Base-by-base conservation (phyloP, 2,888 invertebrate species). In the Aphodius granarius region DNA sequence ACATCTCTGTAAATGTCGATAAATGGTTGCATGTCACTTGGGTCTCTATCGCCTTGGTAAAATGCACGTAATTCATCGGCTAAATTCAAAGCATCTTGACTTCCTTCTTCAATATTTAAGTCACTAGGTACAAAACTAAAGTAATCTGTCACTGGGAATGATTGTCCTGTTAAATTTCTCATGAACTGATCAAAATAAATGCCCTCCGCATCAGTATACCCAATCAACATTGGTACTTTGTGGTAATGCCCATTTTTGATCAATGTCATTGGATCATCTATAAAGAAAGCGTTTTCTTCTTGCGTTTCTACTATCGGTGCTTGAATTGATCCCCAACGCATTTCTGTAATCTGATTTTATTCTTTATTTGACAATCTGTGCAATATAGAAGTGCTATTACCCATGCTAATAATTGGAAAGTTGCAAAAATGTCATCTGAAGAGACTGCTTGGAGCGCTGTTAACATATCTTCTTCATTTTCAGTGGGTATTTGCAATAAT, bases 401-500 rank as follows among this genome's bases (percentile, higher is more conserved):
- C 13, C 20, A 19, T 21, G 68, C 20, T 19, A 68, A 20, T 21
- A 20, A 16, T 68, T 68, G 68, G 9, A 68, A 68, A 68, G 19
- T 21, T 21, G n/a, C n/a, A n/a, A 68, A 68, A 68, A 68, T 19
- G 16, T 20, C 21, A 6, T 20, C 18, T 21, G 68, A 5, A 3
- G 68, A 22, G n/a, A 68, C 6, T 13, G 20, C 19, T 20, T 68
- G 68, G 6, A 68, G 22, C 20, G 63, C 19, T 62, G 88, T 84
- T 0, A 94, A 79, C 84, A 92, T 89, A 13, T 86, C 83, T 9
- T 85, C 76, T 84, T 86, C 88, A 17, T 84, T 80, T 0, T 86
- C 83, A 0, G 90, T 90, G 0, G 91, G 89, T 81, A 90, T 85
- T 0, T 91, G 93, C 18, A 94, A 82, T 64, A 89, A 89, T 73